Evolutionary conservation across 2,113 vertebrate genomes (phyloP).

Genomic region (Corvus cornix): DNA sequence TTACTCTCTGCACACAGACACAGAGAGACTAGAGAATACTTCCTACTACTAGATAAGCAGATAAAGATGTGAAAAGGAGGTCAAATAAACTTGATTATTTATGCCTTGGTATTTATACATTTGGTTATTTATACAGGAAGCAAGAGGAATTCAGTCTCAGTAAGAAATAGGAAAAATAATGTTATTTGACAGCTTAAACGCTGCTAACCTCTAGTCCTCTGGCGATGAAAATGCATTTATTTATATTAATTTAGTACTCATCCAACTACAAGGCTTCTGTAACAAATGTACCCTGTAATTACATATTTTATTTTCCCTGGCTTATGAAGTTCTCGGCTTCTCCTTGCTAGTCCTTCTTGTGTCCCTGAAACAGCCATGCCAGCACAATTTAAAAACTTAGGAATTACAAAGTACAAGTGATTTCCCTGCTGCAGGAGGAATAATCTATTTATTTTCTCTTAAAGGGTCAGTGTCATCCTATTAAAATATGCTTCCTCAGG

Average conservation of each 20-base stretch:
- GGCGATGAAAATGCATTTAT: neutral
- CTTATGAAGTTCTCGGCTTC: neutral
- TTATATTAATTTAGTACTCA: neutral
- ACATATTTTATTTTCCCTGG: neutral
- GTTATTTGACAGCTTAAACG: neutral
- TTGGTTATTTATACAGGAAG: neutral
- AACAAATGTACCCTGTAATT: neutral
- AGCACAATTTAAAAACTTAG: neutral
- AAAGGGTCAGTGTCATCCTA: neutral
- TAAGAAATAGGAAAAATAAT: neutral
- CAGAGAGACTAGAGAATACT: neutral
- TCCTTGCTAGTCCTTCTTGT: neutral
- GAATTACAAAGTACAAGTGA: neutral
- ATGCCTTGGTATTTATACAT: neutral
- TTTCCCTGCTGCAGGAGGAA: neutral
- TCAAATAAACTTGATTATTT: neutral
- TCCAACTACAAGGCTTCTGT: neutral
- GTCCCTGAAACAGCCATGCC: neutral
- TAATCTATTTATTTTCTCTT: neutral
- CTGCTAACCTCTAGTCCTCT: neutral
- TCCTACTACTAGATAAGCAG: neutral
- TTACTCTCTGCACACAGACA: neutral
- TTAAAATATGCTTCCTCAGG: neutral
- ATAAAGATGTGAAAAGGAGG: neutral
- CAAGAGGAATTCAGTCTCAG: neutral